These are phyloP conservation scores for Pangasius sanitwongsei DNA, from an alignment of 2,797 vertebrate genomes.

Conservation along the genomic window DNA sequence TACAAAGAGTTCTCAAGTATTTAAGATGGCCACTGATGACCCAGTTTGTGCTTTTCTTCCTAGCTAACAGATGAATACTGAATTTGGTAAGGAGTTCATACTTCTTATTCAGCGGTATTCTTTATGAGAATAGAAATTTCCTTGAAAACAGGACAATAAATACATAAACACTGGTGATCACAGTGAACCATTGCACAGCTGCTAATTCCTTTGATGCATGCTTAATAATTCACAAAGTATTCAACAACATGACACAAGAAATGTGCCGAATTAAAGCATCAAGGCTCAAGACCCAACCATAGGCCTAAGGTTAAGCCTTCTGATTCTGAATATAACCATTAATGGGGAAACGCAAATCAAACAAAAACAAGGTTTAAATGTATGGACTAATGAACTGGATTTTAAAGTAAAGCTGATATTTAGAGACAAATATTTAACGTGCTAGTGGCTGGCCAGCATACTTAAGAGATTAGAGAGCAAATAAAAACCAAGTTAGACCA, in stretches of 20 bases:
- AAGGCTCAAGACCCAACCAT: neutral
- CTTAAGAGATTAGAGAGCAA: slow-evolving; percentile 35
- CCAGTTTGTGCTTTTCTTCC: slow-evolving; percentile 7
- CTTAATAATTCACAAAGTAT: slow-evolving; percentile 37
- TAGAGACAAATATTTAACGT: slow-evolving; percentile 33
- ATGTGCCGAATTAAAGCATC: neutral
- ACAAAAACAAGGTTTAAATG: neutral
- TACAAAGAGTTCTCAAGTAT: slow-evolving; percentile 24
- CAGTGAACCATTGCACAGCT: neutral
- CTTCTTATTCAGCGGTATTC: neutral
- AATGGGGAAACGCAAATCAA: neutral
- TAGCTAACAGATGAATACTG: slow-evolving; percentile 2
- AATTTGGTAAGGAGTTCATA: neutral
- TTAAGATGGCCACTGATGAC: slow-evolving; percentile 27
- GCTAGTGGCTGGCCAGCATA: slow-evolving; percentile 9
- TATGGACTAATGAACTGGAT: slow-evolving; percentile 5
- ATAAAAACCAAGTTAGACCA: neutral
- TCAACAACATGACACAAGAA: neutral
- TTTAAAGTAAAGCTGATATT: slow-evolving; percentile 26
- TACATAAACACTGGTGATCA: neutral
- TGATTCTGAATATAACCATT: neutral
- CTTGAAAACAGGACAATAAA: neutral
- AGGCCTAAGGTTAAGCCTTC: neutral
- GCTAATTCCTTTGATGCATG: neutral
- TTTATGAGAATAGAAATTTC: neutral